phyloP scores from a whole-genome alignment of 2,888 invertebrate species.

The Acleris cristana region DNA sequence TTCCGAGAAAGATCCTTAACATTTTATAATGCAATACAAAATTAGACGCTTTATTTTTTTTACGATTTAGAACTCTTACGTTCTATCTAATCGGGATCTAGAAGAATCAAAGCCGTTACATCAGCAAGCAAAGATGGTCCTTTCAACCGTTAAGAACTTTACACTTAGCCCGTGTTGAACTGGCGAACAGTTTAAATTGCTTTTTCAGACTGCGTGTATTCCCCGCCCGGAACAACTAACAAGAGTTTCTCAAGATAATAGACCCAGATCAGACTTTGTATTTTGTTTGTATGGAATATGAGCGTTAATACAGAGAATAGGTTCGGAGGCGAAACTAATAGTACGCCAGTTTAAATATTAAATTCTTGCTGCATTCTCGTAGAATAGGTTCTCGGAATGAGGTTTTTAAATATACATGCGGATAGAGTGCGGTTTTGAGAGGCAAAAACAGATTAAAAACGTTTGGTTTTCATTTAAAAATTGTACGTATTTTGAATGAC shows the following conservation, averaged over 20 bases:
- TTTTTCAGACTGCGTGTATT: conserved; percentile 77
- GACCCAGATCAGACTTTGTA: conserved; percentile 69
- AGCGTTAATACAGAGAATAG: conserved; percentile 16
- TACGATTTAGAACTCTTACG: too few relatives aligned
- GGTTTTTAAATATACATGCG: conserved; percentile 1
- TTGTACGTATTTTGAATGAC: too few relatives aligned
- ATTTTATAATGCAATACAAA: too few relatives aligned
- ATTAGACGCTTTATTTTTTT: too few relatives aligned
- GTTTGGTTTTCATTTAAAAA: not conserved
- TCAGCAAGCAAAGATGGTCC: not conserved
- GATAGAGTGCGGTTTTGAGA: not conserved
- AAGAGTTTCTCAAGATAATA: conserved; percentile 70
- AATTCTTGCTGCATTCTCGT: conserved; percentile 10
- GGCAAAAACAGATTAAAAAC: not conserved
- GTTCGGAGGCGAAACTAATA: not conserved
- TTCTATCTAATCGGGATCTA: too few relatives aligned
- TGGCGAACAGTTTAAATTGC: conserved; percentile 78
- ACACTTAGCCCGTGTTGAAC: conserved; percentile 51
- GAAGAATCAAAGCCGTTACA: too few relatives aligned
- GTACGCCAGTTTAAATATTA: conserved; percentile 5
- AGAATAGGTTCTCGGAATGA: not conserved
- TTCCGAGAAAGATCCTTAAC: too few relatives aligned
- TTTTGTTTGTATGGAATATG: conserved; percentile 51
- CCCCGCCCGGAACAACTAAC: conserved; percentile 62
- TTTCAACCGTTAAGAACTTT: conserved; percentile 35